These are phyloP conservation scores for Heliconius congener DNA, from an alignment of 1,140 invertebrate genomes.

Conservation along the genomic window DNA sequence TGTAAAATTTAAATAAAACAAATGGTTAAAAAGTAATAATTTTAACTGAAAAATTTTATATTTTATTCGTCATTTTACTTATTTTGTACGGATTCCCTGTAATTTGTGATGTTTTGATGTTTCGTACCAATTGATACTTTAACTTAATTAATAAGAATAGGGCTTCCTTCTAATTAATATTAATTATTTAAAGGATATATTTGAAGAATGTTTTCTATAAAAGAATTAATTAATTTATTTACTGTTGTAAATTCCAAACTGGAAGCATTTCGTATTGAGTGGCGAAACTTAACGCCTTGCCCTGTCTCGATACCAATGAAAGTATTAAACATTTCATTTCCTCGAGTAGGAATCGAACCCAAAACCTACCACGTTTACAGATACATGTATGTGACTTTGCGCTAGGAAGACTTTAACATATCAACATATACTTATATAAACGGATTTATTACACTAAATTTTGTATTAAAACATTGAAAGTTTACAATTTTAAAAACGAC, in stretches of 20 bases:
- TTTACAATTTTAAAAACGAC: neutral
- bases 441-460: neutral
- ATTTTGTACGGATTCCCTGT: neutral
- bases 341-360: too few species aligned
- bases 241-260: neutral
- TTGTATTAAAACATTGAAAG: neutral
- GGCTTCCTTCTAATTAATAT: neutral
- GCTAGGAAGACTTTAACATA: too few species aligned
- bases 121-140: neutral
- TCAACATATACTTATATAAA: too few species aligned
- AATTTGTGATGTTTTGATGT: neutral
- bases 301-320: too few species aligned
- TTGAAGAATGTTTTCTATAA: neutral
- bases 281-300: too few species aligned
- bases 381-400: too few species aligned
- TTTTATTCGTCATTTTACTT: neutral
- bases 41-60: neutral
- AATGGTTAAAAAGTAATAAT: too few species aligned
- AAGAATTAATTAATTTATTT: neutral
- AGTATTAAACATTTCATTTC: too few species aligned
- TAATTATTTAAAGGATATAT: neutral
- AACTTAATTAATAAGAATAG: neutral
- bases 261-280: too few species aligned
- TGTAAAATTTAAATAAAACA: too few species aligned
- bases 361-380: too few species aligned